phyloP scores from a whole-genome alignment of 2,797 vertebrate species.

The Eleutherodactylus coqui region DNA sequence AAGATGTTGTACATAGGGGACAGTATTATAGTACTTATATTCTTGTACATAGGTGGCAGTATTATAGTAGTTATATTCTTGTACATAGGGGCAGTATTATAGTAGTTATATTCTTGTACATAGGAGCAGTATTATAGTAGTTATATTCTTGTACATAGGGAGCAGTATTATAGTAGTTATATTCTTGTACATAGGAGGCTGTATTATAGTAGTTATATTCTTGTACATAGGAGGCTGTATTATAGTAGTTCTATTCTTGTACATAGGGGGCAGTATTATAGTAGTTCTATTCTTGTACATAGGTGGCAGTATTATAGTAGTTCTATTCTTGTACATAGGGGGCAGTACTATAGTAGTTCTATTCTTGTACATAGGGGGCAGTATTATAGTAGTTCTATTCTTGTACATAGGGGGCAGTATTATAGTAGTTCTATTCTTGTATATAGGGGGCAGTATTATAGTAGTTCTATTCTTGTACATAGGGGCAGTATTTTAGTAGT shows the following conservation, averaged over 20 bases:
- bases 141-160: slow-evolving; percentile 24
- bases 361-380: slow-evolving; percentile 6
- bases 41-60: not conserved
- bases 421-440: slow-evolving; percentile 22
- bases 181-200: slow-evolving; percentile 23
- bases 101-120: slow-evolving; percentile 11
- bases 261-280: slow-evolving; percentile 18
- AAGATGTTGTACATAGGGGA: not conserved
- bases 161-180: slow-evolving; percentile 25
- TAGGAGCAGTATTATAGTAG: slow-evolving; percentile 11
- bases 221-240: not conserved
- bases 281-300: slow-evolving; percentile 2
- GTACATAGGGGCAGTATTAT: slow-evolving; percentile 10
- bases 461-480: slow-evolving; percentile 16
- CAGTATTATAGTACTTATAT: slow-evolving; percentile 5
- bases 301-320: not conserved
- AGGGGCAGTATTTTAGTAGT: slow-evolving; percentile 6
- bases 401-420: slow-evolving; percentile 22
- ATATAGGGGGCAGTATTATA: slow-evolving; percentile 17
- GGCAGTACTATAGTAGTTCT: slow-evolving; percentile 13
- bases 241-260: slow-evolving; percentile 26
- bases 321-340: slow-evolving; percentile 11
- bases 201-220: slow-evolving; percentile 28
- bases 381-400: slow-evolving; percentile 14
- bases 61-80: slow-evolving; percentile 18